Percentiles rank a stretch among this genome's conserved stretches.
Conservation (phyloP, 2,113 vertebrate genomes). For the Menura novaehollandiae region DNA sequence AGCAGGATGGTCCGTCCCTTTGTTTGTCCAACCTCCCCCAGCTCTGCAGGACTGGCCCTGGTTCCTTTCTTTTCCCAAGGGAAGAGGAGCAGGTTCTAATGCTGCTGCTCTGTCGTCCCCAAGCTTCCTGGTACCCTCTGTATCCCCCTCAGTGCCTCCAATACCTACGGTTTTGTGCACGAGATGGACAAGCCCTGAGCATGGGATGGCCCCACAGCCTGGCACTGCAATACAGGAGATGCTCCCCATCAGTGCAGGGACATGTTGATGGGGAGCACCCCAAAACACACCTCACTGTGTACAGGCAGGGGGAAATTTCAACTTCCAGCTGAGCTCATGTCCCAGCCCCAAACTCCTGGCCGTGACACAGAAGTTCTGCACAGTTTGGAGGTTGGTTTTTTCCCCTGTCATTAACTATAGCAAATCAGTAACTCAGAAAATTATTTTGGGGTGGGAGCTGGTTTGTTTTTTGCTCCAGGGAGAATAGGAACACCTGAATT, state of each 20-base stretch:
- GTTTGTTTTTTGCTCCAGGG: neutral
- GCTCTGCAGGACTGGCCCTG: neutral
- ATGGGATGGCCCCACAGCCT: neutral
- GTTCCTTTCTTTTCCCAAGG: neutral
- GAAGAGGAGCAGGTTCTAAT: neutral
- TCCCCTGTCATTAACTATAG: neutral
- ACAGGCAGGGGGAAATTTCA: fast-evolving
- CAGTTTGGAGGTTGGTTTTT: neutral
- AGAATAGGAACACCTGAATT: neutral
- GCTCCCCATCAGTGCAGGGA: neutral
- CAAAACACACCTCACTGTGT: neutral
- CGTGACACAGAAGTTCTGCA: neutral
- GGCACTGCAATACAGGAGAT: neutral
- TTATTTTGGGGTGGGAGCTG: neutral
- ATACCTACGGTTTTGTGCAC: neutral
- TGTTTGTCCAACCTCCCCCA: neutral
- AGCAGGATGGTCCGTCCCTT: neutral
- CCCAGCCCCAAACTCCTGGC: neutral
- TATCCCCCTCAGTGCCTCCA: neutral
- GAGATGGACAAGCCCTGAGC: neutral
- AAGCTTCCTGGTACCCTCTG: neutral
- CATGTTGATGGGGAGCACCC: fast-evolving
- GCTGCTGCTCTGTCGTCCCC: neutral
- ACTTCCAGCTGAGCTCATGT: neutral
- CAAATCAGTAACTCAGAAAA: neutral